Evolutionary conservation across 2,888 invertebrate genomes (phyloP).

Genomic region (Lepas anatifera): DNA sequence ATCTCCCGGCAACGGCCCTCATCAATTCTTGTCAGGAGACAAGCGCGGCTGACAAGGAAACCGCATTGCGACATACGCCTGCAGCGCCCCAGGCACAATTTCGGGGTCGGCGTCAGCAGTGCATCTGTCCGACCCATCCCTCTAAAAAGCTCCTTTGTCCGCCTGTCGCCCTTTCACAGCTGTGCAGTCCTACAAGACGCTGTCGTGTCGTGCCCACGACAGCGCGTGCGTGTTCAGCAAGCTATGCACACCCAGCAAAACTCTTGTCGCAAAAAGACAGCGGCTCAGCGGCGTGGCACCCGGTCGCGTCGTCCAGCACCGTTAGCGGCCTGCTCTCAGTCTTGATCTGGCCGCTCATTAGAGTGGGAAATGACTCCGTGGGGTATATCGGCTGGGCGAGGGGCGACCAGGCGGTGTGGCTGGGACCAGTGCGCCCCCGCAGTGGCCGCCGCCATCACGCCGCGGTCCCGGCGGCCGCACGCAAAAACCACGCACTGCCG

Average conservation of each 20-base stretch:
- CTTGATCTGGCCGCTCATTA: conserved; percentile 4
- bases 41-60: neutral
- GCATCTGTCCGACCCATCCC: too few relatives aligned
- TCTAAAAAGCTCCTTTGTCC: neutral
- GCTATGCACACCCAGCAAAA: neutral
- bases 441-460: neutral
- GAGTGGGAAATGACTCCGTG: conserved; percentile 1
- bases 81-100: too few relatives aligned
- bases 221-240: too few relatives aligned
- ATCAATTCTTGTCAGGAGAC: neutral
- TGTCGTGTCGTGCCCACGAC: neutral
- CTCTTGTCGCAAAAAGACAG: neutral
- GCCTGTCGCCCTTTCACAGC: neutral
- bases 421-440: neutral
- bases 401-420: neutral
- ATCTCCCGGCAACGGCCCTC: neutral
- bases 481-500: neutral
- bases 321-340: neutral
- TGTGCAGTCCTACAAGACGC: neutral
- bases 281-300: neutral
- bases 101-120: too few relatives aligned
- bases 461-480: too few relatives aligned
- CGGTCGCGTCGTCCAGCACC: neutral
- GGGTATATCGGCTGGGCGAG: neutral
- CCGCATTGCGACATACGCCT: neutral